phyloP scores from a whole-genome alignment of 2,113 vertebrate genomes.

The Hiodon tergisus region DNA sequence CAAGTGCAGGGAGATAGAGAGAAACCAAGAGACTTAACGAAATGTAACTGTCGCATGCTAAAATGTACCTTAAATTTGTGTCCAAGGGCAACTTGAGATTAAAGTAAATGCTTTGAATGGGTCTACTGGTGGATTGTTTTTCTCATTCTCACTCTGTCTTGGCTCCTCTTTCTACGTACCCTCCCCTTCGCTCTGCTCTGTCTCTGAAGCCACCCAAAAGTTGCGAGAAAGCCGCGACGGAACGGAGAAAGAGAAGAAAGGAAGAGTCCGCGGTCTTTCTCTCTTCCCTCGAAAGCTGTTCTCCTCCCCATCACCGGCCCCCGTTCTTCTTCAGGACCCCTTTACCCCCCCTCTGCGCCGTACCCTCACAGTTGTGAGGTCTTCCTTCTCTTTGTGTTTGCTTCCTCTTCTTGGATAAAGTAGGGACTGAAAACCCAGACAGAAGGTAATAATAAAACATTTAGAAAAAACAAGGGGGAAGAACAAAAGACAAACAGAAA shows the following conservation, averaged over 20 bases:
- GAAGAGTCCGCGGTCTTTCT: too few species aligned
- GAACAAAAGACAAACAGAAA: constrained; percentile 64
- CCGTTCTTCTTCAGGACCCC: not conserved
- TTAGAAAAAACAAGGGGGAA: constrained; percentile 57
- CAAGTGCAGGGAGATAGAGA: not conserved
- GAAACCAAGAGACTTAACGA: not conserved
- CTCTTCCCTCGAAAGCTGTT: too few species aligned
- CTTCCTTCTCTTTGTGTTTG: constrained; percentile 59
- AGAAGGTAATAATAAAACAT: constrained; percentile 68
- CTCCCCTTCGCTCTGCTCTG: not conserved
- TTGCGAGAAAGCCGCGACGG: too few species aligned
- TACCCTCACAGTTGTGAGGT: constrained; percentile 56
- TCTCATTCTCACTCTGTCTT: constrained; percentile 19
- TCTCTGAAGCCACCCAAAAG: not conserved
- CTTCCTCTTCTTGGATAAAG: constrained; percentile 53
- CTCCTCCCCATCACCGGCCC: not conserved
- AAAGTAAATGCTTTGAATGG: not conserved
- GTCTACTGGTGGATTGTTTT: not conserved
- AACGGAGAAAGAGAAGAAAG: too few species aligned
- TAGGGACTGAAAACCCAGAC: constrained; percentile 25
- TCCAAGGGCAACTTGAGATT: constrained; percentile 1
- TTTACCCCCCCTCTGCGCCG: constrained; percentile 47
- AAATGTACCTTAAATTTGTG: not conserved
- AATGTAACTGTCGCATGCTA: not conserved
- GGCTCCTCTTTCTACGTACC: not conserved